Base-by-base conservation (phyloP, 2,888 invertebrate species). In the Caenorhabditis sp. region DNA sequence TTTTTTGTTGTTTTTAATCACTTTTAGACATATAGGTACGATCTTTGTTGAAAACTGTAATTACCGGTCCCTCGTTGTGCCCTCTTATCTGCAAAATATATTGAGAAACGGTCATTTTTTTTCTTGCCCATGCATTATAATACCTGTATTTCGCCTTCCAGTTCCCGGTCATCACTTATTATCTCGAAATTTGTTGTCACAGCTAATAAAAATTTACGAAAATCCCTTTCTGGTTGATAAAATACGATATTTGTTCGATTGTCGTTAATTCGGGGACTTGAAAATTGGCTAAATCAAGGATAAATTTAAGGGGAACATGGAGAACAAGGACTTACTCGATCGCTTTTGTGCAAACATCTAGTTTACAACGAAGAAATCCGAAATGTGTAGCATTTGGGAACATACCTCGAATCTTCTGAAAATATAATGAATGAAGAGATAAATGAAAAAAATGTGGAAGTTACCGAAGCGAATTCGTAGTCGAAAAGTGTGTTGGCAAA, bases 41-140 rank as follows among this genome's bases (percentile, higher is more conserved):
- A 71, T 71, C 67, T 63, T 71, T 71, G 60, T 71, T 71, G 67
- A 60, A 67, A 4, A 71, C 71, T 50, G 71, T 71, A 59, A 71
- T 57, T 14, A 71, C 23, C 23, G 71, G 67, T 57, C 67, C 71
- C 49, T 57, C 63, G 14, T 21, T 27, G 52, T 71, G 71, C 12
- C 71, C 67, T 71, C 21, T 62, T 60, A 71, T 67, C 67, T 71
- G 67, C 1, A 66, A 62, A 49, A 59, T 20, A 14, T 54, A 43
- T 27, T 1, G 31, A n/a, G 20, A 20, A 36, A 23, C 20, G 23
- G 5, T 8, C 20, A n/a, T 21, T 53, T 53, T 3, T 53, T 23
- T 4, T 56, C 27, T 25, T 56, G 56, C n/a, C 56, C 52, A 52
- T 12, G 17, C 10, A 25, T 10, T 26, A 5, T 56, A 23, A 14